These are phyloP conservation scores for Dynastes hyllus DNA, from an alignment of 2,888 invertebrate genomes.

Conservation along the genomic window DNA sequence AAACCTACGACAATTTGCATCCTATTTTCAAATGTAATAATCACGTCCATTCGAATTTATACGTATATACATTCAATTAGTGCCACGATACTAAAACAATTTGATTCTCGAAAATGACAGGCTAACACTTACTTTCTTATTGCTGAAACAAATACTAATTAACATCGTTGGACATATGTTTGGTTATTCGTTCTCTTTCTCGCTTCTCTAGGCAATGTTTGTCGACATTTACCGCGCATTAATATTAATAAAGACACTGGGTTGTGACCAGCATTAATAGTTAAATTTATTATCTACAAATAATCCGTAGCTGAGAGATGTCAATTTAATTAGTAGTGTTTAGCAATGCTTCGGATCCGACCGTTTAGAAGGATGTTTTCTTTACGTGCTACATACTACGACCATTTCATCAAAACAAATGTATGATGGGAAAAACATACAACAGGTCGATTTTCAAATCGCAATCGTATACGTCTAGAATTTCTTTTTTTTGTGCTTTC, in stretches of 20 bases:
- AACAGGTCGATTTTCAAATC: not conserved
- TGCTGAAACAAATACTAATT: conserved; percentile 53
- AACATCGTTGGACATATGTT: conserved; percentile 54
- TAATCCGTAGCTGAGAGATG: conserved; percentile 32
- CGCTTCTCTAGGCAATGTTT: conserved; percentile 54
- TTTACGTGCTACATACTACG: conserved; percentile 28
- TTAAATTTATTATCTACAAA: conserved; percentile 51
- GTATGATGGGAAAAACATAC: conserved; percentile 2
- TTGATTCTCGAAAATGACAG: conserved; percentile 51
- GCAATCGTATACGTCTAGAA: not conserved
- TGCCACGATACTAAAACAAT: conserved; percentile 48
- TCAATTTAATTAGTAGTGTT: conserved; percentile 50
- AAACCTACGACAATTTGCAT: conserved; percentile 41
- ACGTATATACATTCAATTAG: conserved; percentile 48
- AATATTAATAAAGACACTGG: conserved; percentile 50
- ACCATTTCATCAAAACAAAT: conserved; percentile 31
- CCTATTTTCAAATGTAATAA: conserved; percentile 50
- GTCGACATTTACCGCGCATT: conserved; percentile 54
- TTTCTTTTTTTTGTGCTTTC: conserved; percentile 6
- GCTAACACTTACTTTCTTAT: conserved; percentile 54
- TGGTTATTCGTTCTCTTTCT: conserved; percentile 22
- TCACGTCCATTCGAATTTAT: conserved; percentile 44
- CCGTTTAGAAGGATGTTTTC: conserved; percentile 26
- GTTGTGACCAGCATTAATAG: conserved; percentile 48
- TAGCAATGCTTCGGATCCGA: conserved; percentile 43